Evolutionary conservation across 2,888 invertebrate species (phyloP), one percentile per base, ranked within the genome.

Genomic region (Hyposoter dolosus): DNA sequence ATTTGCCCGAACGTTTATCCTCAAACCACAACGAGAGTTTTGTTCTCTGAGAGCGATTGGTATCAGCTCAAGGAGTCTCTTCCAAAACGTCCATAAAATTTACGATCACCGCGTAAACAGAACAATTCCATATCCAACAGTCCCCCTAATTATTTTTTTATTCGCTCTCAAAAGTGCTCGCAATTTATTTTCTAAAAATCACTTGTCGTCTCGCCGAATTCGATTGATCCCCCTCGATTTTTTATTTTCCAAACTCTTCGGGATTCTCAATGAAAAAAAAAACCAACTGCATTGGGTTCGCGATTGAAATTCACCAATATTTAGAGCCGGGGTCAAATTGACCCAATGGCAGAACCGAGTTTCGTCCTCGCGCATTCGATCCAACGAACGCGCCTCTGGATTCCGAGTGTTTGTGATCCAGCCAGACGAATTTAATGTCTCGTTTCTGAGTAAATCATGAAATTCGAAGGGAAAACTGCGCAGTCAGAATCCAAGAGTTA

Each of bases 1-100:
- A 93, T 71, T 50, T 35, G 28, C 15, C 60, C 40, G 9, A 72
- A 47, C 69, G 72, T 60, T 74, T 82, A 85, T 79, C 71, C 65
- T 60, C 74, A 53, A 74, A 74, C 53, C 45, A 68, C 47, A 68
- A n/a, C 68, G 63, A 35, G 17, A 32, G 15, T 72, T 65, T 43
- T 65, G 50, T 50, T n/a, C 32, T 43, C 32, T 53, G 40, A 40
- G 40, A 45, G 43, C 60, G 23, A 74, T 74, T 74, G 19, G 72
- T 74, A 60, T 56, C 17, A 43, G 56, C 63, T 50, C 32, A 68
- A 56, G 35, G 86, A 85, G 82, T 66, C 77, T 79, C 69, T 43
- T 63, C 19, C 23, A 12, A 45, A 74, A 84, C 69, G 50, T 75
- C 80, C 78, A 43, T 56, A 15, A 76, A 69, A 53, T 66, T 75